Conservation (phyloP, 2,113 vertebrate genomes). For the Okapia johnstoni region DNA sequence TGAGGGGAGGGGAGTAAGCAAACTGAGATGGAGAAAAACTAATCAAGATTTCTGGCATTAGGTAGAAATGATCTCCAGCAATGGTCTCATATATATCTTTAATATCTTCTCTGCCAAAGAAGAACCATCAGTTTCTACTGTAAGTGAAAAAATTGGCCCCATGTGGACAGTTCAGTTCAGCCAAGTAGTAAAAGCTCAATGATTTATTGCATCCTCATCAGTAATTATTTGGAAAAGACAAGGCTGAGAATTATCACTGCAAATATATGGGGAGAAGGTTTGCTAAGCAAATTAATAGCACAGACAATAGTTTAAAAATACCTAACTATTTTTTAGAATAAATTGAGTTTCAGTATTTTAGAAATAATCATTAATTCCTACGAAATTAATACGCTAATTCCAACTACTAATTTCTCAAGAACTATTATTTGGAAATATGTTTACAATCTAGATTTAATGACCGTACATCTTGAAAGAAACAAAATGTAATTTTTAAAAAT, state of each 20-base stretch:
- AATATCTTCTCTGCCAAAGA: not conserved
- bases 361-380: not conserved
- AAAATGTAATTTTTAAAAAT: not conserved
- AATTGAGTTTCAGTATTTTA: not conserved
- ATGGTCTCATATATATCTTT: not conserved
- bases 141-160: conserved; percentile 37
- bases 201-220: conserved; percentile 20
- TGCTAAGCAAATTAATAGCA: not conserved
- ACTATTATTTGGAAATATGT: not conserved
- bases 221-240: not conserved
- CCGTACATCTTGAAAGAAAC: not conserved
- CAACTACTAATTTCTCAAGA: not conserved
- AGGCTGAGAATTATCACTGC: conserved; percentile 4
- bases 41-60: not conserved
- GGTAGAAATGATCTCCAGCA: not conserved
- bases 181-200: not conserved
- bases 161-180: conserved; percentile 23
- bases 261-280: not conserved
- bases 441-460: not conserved
- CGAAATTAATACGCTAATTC: conserved; percentile 13
- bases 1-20: not conserved
- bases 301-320: not conserved
- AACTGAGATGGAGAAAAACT: not conserved
- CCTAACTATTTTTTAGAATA: not conserved
- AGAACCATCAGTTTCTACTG: not conserved